phyloP scores from a whole-genome alignment of 2,797 vertebrate species.

The Merluccius polli region DNA sequence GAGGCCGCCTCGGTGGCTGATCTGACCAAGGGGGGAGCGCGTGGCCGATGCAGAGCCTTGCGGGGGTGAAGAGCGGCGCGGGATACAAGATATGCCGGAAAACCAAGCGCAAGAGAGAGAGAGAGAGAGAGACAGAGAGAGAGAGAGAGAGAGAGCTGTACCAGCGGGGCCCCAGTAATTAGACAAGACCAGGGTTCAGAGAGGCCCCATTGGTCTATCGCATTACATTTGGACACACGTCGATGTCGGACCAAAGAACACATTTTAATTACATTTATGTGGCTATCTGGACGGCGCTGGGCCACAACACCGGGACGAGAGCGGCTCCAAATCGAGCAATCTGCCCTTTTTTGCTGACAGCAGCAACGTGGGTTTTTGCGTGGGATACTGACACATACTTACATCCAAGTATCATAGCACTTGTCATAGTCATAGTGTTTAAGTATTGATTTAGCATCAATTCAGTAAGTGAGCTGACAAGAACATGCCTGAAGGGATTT shows the following conservation, averaged over 20 bases:
- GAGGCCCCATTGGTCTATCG: neutral
- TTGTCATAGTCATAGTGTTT: neutral
- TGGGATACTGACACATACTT: neutral
- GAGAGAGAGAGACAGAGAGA: too few relatives aligned
- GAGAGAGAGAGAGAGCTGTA: neutral
- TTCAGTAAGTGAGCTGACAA: neutral
- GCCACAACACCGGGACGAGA: neutral
- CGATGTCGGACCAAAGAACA: neutral
- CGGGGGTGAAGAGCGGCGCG: too few relatives aligned
- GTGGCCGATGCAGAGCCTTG: neutral
- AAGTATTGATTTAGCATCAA: neutral
- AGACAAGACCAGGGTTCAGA: neutral
- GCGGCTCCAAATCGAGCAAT: neutral
- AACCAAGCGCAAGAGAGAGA: neutral
- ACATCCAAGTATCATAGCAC: too few relatives aligned
- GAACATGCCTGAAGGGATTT: neutral
- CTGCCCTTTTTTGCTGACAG: neutral
- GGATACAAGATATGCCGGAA: neutral
- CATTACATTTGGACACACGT: neutral
- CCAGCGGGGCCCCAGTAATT: neutral
- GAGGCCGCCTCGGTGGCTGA: neutral
- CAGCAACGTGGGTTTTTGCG: neutral
- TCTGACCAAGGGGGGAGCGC: neutral
- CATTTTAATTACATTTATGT: neutral
- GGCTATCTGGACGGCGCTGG: neutral